phyloP scores from a whole-genome alignment of 2,113 vertebrate species.

The Nycticebus coucang region DNA sequence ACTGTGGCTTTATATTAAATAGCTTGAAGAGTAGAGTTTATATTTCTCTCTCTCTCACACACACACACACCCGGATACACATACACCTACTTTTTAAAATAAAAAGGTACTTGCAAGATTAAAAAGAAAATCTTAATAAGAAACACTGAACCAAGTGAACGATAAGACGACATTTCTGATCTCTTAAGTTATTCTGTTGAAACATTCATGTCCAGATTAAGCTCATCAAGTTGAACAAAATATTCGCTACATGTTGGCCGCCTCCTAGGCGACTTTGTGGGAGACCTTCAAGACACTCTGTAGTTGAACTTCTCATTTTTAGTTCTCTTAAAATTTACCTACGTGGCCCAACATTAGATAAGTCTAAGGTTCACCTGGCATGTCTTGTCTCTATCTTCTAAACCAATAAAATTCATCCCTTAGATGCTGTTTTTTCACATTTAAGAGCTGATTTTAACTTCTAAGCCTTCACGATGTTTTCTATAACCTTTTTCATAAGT shows the following conservation, averaged over 20 bases:
- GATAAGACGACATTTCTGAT: slow-evolving; percentile 63
- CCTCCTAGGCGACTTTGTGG: too few species aligned
- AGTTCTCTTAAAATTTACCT: background rate
- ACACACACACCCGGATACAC: accelerated
- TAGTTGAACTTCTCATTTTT: background rate
- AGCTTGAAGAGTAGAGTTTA: background rate
- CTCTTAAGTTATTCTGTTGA: slow-evolving; percentile 37
- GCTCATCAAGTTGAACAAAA: slow-evolving; percentile 1
- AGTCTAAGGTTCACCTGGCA: background rate
- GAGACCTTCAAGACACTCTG: too few species aligned
- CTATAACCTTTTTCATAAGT: background rate
- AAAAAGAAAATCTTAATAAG: slow-evolving; percentile 43
- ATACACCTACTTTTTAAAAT: background rate
- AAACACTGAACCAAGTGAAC: background rate
- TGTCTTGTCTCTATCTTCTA: background rate
- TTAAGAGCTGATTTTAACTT: background rate
- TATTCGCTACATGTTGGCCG: too few species aligned
- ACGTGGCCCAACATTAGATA: background rate
- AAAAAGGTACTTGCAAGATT: background rate
- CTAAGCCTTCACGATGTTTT: background rate
- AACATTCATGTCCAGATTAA: background rate
- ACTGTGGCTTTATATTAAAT: background rate
- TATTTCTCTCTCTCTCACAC: background rate
- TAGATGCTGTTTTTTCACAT: background rate
- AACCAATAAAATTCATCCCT: background rate